Evolutionary conservation across 2,113 vertebrate genomes (phyloP).

Genomic region (Ailuropoda melanoleuca): DNA sequence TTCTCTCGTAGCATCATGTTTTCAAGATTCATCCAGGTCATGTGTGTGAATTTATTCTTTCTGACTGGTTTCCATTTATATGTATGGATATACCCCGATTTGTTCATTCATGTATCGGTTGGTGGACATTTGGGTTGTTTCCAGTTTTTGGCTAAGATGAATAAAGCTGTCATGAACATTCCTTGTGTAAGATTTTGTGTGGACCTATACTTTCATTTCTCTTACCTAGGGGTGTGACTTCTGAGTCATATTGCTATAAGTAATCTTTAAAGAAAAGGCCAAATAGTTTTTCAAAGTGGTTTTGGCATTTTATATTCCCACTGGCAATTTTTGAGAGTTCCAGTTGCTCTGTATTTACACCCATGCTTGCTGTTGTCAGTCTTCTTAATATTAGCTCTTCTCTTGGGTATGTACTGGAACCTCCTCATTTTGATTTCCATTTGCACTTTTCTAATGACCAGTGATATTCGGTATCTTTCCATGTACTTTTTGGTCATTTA

Average conservation of each 20-base stretch:
- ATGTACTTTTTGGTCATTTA: not conserved
- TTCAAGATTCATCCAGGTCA: not conserved
- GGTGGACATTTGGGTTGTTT: not conserved
- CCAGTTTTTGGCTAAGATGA: not conserved
- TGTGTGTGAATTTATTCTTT: not conserved
- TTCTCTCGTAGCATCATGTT: not conserved
- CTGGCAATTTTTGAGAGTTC: not conserved
- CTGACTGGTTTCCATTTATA: not conserved
- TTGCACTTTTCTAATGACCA: not conserved
- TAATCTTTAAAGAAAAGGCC: not conserved
- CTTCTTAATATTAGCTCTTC: not conserved
- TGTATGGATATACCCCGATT: not conserved
- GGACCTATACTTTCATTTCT: not conserved
- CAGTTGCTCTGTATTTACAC: not conserved
- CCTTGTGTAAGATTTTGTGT: not conserved
- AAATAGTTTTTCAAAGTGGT: not conserved
- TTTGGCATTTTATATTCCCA: not conserved
- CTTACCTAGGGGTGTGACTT: not conserved
- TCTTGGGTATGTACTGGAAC: not conserved
- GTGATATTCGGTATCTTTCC: not conserved
- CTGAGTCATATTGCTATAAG: not conserved
- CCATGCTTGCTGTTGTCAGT: not conserved
- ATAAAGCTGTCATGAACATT: not conserved
- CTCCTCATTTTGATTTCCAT: not conserved
- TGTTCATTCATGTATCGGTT: not conserved